Conservation (phyloP, 2,113 vertebrate species). For the Caracal caracal region DNA sequence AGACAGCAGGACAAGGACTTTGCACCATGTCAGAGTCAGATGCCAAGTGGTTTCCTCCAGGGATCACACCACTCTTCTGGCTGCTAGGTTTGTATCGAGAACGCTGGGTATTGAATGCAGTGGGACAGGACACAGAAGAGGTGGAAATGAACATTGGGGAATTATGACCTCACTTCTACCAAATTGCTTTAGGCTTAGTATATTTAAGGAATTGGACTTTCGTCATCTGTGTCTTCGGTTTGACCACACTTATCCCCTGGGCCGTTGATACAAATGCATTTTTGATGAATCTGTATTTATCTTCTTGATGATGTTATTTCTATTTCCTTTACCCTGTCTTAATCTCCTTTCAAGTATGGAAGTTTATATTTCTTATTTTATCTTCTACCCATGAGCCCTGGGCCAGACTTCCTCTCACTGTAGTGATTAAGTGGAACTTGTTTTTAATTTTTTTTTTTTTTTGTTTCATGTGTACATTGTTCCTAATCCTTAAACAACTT, state of each 20-base stretch:
- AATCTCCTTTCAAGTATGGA: constrained; percentile 25
- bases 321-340: constrained; percentile 31
- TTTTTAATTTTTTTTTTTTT: neutral
- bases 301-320: constrained; percentile 42
- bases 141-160: constrained; percentile 45
- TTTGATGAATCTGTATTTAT: constrained; percentile 17
- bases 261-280: constrained; percentile 20
- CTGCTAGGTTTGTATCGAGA: neutral
- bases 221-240: neutral
- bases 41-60: constrained; percentile 22
- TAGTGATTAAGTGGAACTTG: constrained; percentile 30
- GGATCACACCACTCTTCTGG: neutral
- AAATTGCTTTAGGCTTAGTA: neutral
- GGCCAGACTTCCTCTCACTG: neutral
- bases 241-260: neutral
- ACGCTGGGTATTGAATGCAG: neutral
- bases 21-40: neutral
- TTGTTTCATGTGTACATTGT: neutral
- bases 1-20: constrained; percentile 53
- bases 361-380: constrained; percentile 53
- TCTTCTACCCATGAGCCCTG: neutral
- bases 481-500: constrained; percentile 7
- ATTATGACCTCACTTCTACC: constrained; percentile 13
- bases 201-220: constrained; percentile 29
- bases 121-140: neutral